Evolutionary conservation across 2,113 vertebrate genomes (phyloP).

Genomic region (Neolamprologus modestus): DNA sequence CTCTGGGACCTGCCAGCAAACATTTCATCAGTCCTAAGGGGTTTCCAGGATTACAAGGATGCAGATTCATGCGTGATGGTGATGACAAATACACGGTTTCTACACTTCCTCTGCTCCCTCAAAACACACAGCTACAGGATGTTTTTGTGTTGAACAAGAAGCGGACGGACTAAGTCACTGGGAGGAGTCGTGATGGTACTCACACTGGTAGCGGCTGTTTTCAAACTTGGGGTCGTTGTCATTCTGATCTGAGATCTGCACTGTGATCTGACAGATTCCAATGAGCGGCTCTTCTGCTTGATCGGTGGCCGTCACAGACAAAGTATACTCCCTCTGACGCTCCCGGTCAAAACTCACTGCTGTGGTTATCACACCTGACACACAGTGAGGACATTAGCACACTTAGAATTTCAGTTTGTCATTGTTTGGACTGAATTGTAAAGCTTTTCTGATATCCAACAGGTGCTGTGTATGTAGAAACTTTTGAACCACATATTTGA

Average conservation of each 20-base stretch:
- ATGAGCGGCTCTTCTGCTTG: conserved; percentile 81
- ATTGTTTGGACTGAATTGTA: neutral
- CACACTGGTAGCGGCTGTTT: conserved; percentile 79
- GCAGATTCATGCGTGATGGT: neutral
- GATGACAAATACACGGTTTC: neutral
- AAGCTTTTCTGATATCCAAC: neutral
- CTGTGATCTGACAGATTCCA: conserved; percentile 77
- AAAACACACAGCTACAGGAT: neutral
- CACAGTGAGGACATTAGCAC: neutral
- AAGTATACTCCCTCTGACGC: conserved; percentile 73
- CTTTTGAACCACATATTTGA: neutral
- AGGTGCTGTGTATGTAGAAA: accelerated
- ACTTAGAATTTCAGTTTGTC: neutral
- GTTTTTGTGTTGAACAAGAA: neutral
- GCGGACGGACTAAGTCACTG: neutral
- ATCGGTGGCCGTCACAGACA: conserved; percentile 82
- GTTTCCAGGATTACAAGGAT: conserved; percentile 32
- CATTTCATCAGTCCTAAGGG: conserved; percentile 30
- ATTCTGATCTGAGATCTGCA: conserved; percentile 79
- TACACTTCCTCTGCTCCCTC: neutral
- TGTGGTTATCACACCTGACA: conserved; percentile 78
- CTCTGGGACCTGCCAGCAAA: conserved; percentile 5
- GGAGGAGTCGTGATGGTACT: neutral
- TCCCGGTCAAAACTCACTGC: conserved; percentile 79
- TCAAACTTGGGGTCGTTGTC: conserved; percentile 88